phyloP scores from a whole-genome alignment of 92 coral and sea anemone genomes.

The Porites rus region DNA sequence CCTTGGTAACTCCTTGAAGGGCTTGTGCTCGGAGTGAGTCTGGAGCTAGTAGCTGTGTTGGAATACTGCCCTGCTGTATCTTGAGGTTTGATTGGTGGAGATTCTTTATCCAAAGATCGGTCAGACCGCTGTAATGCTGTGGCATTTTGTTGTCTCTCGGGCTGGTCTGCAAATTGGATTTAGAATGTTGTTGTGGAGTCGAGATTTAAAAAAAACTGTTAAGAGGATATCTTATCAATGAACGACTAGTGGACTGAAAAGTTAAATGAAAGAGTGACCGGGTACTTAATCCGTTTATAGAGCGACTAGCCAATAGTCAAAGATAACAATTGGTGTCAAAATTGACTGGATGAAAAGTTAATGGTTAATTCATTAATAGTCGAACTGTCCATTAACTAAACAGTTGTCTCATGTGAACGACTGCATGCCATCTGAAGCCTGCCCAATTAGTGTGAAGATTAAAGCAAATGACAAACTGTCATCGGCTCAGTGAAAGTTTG shows the following conservation, averaged over 20 bases:
- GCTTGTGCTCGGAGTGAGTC: slow-evolving; percentile 11
- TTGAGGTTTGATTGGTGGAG: slow-evolving; percentile 8
- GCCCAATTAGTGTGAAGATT: no score
- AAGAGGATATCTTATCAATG: background rate
- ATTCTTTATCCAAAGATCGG: background rate
- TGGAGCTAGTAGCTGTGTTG: background rate
- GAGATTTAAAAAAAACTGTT: background rate
- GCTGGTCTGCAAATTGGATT: background rate
- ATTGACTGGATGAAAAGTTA: no score
- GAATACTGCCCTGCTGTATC: background rate
- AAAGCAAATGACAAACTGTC: no score
- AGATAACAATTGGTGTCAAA: no score
- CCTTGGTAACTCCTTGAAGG: slow-evolving; percentile 21
- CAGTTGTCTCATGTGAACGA: no score
- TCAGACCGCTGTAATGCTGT: background rate
- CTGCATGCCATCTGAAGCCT: no score
- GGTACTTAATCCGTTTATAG: no score
- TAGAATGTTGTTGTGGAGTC: background rate
- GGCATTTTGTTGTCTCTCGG: slow-evolving; percentile 7
- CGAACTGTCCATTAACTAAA: no score
- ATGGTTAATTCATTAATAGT: no score
- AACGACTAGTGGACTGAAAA: background rate
- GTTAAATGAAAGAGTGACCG: background rate
- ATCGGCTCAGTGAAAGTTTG: no score
- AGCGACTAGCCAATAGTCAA: no score